Conservation (phyloP, 2,797 vertebrate species). For the Acipenser ruthenus region DNA sequence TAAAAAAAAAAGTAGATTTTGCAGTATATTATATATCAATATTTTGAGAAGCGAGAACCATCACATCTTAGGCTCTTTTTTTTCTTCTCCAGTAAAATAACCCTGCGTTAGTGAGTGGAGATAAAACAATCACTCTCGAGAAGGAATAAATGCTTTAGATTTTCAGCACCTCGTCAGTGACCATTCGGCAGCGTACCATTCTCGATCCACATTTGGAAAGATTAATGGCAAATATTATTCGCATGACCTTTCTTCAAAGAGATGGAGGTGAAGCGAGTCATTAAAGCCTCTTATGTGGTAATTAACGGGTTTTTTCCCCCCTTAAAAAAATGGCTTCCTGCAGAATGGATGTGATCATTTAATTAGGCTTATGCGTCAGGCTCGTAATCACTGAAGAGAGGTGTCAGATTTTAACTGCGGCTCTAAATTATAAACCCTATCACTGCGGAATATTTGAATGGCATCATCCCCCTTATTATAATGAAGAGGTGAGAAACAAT, state of each 20-base stretch:
- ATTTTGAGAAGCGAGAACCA: no score
- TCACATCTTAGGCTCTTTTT: no score
- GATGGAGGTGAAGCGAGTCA: conserved; percentile 87
- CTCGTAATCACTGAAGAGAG: conserved; percentile 80
- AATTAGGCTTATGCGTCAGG: conserved; percentile 88
- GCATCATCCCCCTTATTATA: conserved; percentile 20
- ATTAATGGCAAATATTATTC: conserved; percentile 87
- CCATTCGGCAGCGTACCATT: conserved; percentile 17
- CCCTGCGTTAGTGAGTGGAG: not conserved
- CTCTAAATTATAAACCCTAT: conserved; percentile 75
- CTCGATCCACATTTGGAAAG: conserved; percentile 75
- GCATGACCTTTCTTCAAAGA: conserved; percentile 85
- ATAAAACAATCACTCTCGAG: conserved; percentile 22
- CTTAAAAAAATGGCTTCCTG: conserved; percentile 63
- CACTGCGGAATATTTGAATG: conserved; percentile 23
- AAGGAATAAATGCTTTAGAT: conserved; percentile 36
- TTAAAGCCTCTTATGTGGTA: conserved; percentile 93
- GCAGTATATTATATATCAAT: no score
- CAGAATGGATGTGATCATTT: conserved; percentile 82
- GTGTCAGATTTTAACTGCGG: conserved; percentile 77
- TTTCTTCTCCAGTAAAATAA: no score
- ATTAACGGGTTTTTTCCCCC: conserved; percentile 69
- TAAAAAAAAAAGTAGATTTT: no score
- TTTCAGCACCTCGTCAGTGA: conserved; percentile 25
- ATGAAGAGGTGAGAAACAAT: conserved; percentile 29